A percentile compares a stretch with the other conserved stretches of the same genome.
Evolutionary conservation across 2,113 vertebrate species (phyloP).

Genomic region (Addax nasomaculatus): DNA sequence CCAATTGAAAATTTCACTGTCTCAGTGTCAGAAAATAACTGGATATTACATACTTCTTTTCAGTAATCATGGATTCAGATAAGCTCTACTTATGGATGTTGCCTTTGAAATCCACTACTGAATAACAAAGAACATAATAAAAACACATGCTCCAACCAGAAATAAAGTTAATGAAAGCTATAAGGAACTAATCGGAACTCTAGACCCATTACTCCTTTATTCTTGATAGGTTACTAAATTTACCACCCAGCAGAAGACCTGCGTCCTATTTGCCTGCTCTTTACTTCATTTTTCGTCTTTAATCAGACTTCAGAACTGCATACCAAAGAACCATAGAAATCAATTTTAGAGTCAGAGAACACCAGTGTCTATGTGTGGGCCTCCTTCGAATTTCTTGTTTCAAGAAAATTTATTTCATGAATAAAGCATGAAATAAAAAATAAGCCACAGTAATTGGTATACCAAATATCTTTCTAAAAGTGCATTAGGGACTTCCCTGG

Average conservation of each 20-base stretch:
- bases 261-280: neutral
- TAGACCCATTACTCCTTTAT: neutral
- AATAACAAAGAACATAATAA: neutral
- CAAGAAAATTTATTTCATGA: neutral
- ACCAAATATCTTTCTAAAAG: neutral
- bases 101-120: neutral
- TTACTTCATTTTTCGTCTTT: neutral
- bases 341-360: neutral
- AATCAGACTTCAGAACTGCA: neutral
- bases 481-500: neutral
- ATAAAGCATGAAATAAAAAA: neutral
- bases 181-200: neutral
- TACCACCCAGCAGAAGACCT: neutral
- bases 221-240: neutral
- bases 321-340: neutral
- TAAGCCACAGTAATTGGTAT: neutral
- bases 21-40: neutral
- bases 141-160: neutral
- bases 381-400: neutral
- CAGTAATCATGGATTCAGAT: slow-evolving; percentile 40
- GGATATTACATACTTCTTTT: neutral
- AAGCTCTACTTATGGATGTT: neutral
- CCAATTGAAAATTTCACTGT: slow-evolving; percentile 33
- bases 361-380: neutral
- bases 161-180: neutral